Evolutionary conservation across 2,797 vertebrate genomes (phyloP), one percentile per base, ranked within the genome.

Genomic region (Myotis myotis): DNA sequence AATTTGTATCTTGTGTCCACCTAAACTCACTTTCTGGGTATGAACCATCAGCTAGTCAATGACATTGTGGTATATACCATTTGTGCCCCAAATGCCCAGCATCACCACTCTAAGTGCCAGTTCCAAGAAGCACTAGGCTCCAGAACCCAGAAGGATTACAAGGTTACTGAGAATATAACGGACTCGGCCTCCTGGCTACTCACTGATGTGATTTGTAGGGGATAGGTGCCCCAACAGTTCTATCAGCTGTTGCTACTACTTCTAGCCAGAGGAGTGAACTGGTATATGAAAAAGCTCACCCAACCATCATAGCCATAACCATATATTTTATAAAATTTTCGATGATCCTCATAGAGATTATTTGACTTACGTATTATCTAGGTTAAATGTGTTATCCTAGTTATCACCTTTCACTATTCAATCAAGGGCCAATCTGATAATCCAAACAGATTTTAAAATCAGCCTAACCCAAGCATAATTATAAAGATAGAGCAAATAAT

Each of bases 391-490:
- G 89, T 96, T 20, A 68, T 87, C 57, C 62, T 74, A 85, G 38
- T 12, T 25, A 66, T 25, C 28, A 92, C 28, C 41, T n/a, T 60
- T 22, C 2, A 85, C 19, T 38, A 51, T 33, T 74, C 33, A 93
- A 33, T 94, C 41, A 82, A 79, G 41, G 91, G 12, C 22, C 19
- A 55, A 51, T 68, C 55, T 93, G 75, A 68, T 41, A 33, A 80
- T 87, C n/a, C 33, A 75, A 93, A 75, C 33, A 74, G 16, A 93
- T 38, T 89, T 94, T 68, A 83, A 51, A 55, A 89, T 83, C 60
- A 92, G n/a, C 44, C 25, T 92, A 96, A 95, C 30, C 41, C 25
- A 94, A 57, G 80, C 6, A 83, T 19, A 81, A 92, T 90, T 91
- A 91, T 89, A 90, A 92, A 93, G 60, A 22, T 66, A 94, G 55